Conservation (phyloP, 2,888 invertebrate genomes). For the Lobophora halterata region DNA sequence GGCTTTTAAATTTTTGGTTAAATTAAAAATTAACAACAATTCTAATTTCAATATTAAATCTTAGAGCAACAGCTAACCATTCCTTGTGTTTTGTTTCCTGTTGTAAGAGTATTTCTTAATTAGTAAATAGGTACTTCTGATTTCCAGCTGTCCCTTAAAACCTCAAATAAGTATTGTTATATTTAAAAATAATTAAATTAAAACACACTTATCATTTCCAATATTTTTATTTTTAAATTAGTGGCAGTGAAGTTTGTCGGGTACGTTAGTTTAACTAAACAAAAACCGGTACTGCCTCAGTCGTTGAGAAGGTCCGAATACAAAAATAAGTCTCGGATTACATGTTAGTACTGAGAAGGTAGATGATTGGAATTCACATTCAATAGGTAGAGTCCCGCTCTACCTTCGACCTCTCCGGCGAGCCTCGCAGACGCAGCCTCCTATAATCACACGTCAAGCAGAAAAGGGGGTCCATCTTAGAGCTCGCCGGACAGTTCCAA, state of each 20-base stretch:
- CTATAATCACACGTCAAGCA: not conserved
- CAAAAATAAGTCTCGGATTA: slow-evolving; percentile 50
- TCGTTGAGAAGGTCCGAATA: slow-evolving; percentile 47
- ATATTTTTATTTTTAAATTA: slow-evolving; percentile 81
- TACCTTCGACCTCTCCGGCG: slow-evolving; percentile 16
- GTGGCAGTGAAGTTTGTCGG: slow-evolving; percentile 79
- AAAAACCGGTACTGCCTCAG: slow-evolving; percentile 64
- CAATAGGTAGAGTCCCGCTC: slow-evolving; percentile 12
- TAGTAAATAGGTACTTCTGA: no score
- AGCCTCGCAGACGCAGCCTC: no score
- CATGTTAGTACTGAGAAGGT: slow-evolving; percentile 24
- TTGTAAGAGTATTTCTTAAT: no score
- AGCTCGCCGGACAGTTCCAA: slow-evolving; percentile 33
- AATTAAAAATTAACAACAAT: no score
- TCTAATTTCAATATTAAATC: no score
- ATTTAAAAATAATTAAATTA: slow-evolving; percentile 23
- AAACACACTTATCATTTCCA: slow-evolving; percentile 56
- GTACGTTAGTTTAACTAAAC: slow-evolving; percentile 63
- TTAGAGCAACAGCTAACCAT: no score
- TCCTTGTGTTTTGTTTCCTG: no score
- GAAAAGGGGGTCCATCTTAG: no score
- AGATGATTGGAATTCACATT: slow-evolving; percentile 17
- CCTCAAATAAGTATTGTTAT: no score
- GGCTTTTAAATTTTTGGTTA: no score
- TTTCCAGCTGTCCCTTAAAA: no score